Conservation (phyloP, 2,113 vertebrate genomes). For the Eurypyga helias region DNA sequence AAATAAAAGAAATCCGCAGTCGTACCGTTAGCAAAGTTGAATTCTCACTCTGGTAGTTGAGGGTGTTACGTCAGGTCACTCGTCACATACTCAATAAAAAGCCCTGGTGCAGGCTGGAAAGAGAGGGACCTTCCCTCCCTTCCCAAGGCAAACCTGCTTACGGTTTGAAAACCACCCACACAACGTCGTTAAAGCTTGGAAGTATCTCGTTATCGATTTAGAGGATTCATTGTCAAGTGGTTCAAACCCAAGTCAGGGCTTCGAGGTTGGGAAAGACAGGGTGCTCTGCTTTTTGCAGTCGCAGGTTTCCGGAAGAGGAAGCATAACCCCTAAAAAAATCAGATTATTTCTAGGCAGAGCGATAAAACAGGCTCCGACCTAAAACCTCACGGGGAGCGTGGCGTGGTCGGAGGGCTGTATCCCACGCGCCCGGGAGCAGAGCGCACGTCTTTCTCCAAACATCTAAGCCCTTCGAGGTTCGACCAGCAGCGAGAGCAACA, state of each 20-base stretch:
- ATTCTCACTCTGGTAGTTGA: slow-evolving; percentile 33
- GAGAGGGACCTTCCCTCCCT: slow-evolving; percentile 23
- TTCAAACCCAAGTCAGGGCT: slow-evolving; percentile 39
- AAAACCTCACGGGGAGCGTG: neutral
- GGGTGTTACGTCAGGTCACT: slow-evolving; percentile 31
- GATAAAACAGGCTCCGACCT: neutral
- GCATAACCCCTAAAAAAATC: neutral
- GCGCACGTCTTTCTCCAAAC: neutral
- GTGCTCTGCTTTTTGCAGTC: neutral
- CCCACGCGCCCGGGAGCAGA: neutral
- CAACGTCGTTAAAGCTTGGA: slow-evolving; percentile 34
- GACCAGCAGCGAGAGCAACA: slow-evolving; percentile 61
- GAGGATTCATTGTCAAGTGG: slow-evolving; percentile 22
- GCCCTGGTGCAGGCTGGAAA: slow-evolving; percentile 27
- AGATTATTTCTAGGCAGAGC: neutral
- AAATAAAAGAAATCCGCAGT: slow-evolving; percentile 42
- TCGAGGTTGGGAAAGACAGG: neutral
- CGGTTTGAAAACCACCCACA: slow-evolving; percentile 4
- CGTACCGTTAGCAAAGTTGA: slow-evolving; percentile 22
- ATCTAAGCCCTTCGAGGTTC: slow-evolving; percentile 30
- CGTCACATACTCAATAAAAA: neutral
- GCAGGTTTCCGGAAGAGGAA: slow-evolving; percentile 1
- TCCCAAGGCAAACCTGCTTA: neutral
- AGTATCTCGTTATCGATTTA: neutral
- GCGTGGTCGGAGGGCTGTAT: neutral